These are phyloP conservation scores for Sceloporus undulatus DNA, from an alignment of 2,113 vertebrate species.

Conservation along the genomic window DNA sequence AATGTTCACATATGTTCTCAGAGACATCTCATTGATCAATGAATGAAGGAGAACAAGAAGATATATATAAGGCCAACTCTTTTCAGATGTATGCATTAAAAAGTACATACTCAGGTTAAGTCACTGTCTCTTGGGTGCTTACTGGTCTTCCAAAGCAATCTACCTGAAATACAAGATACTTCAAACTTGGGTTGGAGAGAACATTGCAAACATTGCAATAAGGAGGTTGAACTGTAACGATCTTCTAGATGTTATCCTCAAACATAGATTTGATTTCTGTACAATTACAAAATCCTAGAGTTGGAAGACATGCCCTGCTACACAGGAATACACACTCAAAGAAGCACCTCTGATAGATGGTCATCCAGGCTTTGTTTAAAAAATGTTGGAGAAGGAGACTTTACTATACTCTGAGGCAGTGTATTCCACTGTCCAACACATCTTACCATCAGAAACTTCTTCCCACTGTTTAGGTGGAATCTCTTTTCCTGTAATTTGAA, in stretches of 20 bases:
- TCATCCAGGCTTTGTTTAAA: too few species aligned
- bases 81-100: slow-evolving; percentile 24
- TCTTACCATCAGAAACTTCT: too few species aligned
- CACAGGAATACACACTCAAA: too few species aligned
- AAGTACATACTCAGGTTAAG: slow-evolving; percentile 21
- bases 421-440: too few species aligned
- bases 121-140: neutral
- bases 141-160: slow-evolving; percentile 14
- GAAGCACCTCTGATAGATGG: too few species aligned
- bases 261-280: neutral
- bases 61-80: slow-evolving; percentile 21
- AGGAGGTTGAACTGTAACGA: neutral
- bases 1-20: slow-evolving; percentile 55
- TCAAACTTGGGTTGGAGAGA: slow-evolving; percentile 1
- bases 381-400: too few species aligned
- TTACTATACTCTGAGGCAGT: too few species aligned
- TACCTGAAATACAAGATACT: neutral
- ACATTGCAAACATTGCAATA: neutral
- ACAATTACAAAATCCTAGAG: too few species aligned
- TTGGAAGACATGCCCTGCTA: too few species aligned
- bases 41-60: slow-evolving; percentile 42
- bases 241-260: neutral
- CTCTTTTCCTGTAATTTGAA: too few species aligned
- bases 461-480: too few species aligned
- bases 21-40: slow-evolving; percentile 52